Evolutionary conservation across 2,888 invertebrate species (phyloP).

Genomic region (Julus scanicus): DNA sequence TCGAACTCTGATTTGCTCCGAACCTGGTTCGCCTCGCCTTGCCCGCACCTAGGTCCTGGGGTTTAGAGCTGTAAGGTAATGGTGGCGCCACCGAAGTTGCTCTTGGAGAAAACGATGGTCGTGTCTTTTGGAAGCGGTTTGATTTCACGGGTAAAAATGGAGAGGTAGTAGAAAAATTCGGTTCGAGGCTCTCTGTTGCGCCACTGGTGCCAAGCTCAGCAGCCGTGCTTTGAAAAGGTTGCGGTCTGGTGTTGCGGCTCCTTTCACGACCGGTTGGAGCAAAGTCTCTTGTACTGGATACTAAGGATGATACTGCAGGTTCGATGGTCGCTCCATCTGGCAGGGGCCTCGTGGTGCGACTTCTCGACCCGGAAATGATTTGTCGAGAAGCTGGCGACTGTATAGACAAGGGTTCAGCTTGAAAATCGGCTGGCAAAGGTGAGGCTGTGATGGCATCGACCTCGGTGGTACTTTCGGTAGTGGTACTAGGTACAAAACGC

Average conservation of each 20-base stretch:
- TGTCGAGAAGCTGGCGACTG: background rate
- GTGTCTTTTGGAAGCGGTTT: background rate
- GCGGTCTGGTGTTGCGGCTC: conserved; percentile 11
- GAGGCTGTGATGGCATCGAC: background rate
- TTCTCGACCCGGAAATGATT: background rate
- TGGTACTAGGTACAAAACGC: background rate
- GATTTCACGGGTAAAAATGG: background rate
- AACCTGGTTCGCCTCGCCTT: background rate
- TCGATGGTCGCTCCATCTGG: background rate
- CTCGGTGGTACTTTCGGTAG: background rate
- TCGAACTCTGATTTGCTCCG: background rate
- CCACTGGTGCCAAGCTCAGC: background rate
- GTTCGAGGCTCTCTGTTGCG: background rate
- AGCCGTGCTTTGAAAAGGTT: background rate
- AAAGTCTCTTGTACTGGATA: background rate
- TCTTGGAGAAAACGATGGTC: conserved; percentile 47
- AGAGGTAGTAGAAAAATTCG: background rate
- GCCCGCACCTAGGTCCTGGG: background rate
- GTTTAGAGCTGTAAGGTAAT: background rate
- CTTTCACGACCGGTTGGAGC: background rate
- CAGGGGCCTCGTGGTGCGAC: background rate
- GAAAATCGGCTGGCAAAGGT: background rate
- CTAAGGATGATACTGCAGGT: background rate
- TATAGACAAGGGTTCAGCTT: conserved; percentile 26
- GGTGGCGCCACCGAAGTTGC: background rate